Evolutionary conservation across 2,888 invertebrate genomes (phyloP), one percentile per base, ranked within the genome.

Genomic region (Drosophila neotestacea): DNA sequence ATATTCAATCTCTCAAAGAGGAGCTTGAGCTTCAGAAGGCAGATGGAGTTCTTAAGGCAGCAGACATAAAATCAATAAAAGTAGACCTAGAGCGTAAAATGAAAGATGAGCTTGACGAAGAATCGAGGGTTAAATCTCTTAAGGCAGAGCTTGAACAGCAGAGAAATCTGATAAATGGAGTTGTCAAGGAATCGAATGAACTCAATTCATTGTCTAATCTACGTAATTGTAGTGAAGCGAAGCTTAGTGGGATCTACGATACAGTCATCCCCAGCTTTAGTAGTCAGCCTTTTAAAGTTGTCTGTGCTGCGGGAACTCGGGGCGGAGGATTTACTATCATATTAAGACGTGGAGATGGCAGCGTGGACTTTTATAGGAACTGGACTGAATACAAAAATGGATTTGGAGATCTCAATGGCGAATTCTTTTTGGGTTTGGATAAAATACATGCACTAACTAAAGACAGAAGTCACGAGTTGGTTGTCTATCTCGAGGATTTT

Each of bases 371-470:
- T 16, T 16, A 16, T 16, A 16, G 16, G 1, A 50, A 60, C 4
- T 76, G 76, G 76, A 34, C 39, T 0, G 61, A 55, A 6, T 76
- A 76, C 11, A 76, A 72, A 7, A 38, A 59, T 0, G 76, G 76
- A 0, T 76, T 76, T 32, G 76, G 76, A 1, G 36, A 50, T 30
- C 10, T 76, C 11, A 44, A 68, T 9, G 55, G 64, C 0, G 76
- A 76, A 13, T 76, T 72, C 28, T 76, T 76, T 27, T 27, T 76
- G 13, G 76, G 76, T 0, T 32, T 76, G 11, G 76, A 76, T 0
- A 76, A 72, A 46, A 42, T 76, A n/a, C 75, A 74, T 16, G 63
- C 69, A 6, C 47, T 73, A 34, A 73, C 56, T 2, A 6, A 36
- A 0, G 44, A 42, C 0, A 16, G 55, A 27, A 27, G 7, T 1